phyloP scores from a whole-genome alignment of 2,888 invertebrate genomes.

The Calameuta filiformis region DNA sequence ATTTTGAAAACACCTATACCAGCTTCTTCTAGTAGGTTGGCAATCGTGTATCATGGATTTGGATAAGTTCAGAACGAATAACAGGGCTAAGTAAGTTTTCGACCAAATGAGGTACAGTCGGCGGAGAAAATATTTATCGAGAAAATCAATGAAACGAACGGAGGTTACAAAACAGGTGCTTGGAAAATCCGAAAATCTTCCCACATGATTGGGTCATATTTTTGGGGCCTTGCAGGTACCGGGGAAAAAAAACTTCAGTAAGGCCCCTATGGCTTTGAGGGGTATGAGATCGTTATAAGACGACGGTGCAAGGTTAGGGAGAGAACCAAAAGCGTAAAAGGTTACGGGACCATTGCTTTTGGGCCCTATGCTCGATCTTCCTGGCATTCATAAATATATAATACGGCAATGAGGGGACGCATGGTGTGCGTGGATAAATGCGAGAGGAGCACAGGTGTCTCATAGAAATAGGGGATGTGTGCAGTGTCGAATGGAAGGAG shows the following conservation, averaged over 20 bases:
- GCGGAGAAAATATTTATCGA: not conserved
- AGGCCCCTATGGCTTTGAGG: not conserved
- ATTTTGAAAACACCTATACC: not conserved
- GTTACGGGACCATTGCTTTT: constrained; percentile 9
- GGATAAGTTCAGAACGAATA: not conserved
- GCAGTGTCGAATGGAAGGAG: constrained; percentile 6
- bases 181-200: constrained; percentile 30
- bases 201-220: constrained; percentile 22
- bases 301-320: not conserved
- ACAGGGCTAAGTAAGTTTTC: not conserved
- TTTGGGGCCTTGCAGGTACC: not conserved
- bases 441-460: constrained; percentile 55
- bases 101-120: not conserved
- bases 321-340: constrained; percentile 12
- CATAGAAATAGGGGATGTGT: constrained; percentile 35
- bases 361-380: not conserved
- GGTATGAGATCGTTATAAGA: not conserved
- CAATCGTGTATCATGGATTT: not conserved
- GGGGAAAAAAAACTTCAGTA: no score
- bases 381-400: constrained; percentile 41
- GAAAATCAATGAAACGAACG: not conserved
- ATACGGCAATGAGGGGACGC: constrained; percentile 25
- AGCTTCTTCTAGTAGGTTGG: not conserved
- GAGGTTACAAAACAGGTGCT: not conserved
- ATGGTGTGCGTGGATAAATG: constrained; percentile 39